phyloP scores from a whole-genome alignment of 2,888 invertebrate genomes.

The Eupithecia inturbata region DNA sequence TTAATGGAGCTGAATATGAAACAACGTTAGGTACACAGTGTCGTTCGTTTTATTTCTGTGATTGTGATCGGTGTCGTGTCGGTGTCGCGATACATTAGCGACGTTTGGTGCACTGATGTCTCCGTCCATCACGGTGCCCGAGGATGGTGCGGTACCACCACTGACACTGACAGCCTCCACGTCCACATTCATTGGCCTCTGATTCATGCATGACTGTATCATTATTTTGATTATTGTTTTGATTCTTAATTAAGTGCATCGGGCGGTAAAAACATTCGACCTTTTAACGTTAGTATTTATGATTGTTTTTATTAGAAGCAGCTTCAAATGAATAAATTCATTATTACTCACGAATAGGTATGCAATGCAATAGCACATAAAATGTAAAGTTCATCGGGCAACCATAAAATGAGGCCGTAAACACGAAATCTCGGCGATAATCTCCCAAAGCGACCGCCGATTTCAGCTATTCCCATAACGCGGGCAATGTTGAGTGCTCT shows the following conservation, averaged over 20 bases:
- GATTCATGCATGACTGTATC: background rate
- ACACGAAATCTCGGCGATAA: slow-evolving; percentile 19
- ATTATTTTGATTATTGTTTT: background rate
- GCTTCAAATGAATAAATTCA: background rate
- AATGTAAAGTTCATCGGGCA: slow-evolving; percentile 23
- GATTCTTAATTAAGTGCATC: too few species aligned
- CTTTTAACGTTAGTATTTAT: too few species aligned
- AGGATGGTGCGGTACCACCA: too few species aligned
- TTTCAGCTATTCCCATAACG: slow-evolving; percentile 34
- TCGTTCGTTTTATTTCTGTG: too few species aligned
- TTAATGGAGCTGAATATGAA: too few species aligned
- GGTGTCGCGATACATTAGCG: too few species aligned
- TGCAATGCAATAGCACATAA: slow-evolving; percentile 9
- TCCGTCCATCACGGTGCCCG: too few species aligned
- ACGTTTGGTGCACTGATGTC: too few species aligned
- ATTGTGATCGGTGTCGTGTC: too few species aligned
- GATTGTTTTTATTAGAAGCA: background rate
- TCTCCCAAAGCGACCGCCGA: slow-evolving; percentile 19
- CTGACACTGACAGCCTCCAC: background rate
- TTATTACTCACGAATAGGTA: background rate
- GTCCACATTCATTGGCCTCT: background rate
- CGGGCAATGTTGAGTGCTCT: slow-evolving; percentile 30
- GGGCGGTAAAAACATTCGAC: background rate
- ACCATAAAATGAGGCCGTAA: slow-evolving; percentile 26
- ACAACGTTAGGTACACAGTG: too few species aligned